A percentile compares a stretch with the other conserved stretches of the same genome.
These are phyloP conservation scores for Cheilosia pagana DNA, from an alignment of 2,888 invertebrate genomes.

Conservation along the genomic window DNA sequence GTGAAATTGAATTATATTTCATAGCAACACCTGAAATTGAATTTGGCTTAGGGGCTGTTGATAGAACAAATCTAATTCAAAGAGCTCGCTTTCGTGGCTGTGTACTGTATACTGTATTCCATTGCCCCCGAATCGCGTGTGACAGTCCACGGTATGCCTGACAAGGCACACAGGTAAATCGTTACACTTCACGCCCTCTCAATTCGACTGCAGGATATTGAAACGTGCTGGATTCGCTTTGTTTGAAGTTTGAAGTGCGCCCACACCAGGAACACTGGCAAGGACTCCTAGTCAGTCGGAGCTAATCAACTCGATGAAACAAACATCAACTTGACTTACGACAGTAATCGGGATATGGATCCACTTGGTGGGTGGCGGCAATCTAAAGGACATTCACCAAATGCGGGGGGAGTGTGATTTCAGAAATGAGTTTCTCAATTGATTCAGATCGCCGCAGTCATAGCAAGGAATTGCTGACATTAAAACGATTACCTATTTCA, in stretches of 20 bases:
- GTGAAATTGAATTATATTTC: conserved; percentile 69
- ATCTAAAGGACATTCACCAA: conserved; percentile 30
- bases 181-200: conserved; percentile 19
- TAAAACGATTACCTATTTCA: conserved; percentile 55
- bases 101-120: too few relatives aligned
- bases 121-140: conserved; percentile 46
- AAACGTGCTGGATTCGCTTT: conserved; percentile 37
- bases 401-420: not conserved
- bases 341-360: not conserved
- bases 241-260: not conserved
- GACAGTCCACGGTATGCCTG: not conserved
- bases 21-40: conserved; percentile 64
- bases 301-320: conserved; percentile 26
- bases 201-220: conserved; percentile 44
- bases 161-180: not conserved
- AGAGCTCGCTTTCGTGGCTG: conserved; percentile 20
- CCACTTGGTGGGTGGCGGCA: conserved; percentile 9
- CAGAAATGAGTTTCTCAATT: conserved; percentile 31
- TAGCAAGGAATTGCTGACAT: conserved; percentile 47
- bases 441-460: conserved; percentile 7
- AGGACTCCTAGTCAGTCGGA: conserved; percentile 7
- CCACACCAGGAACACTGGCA: not conserved
- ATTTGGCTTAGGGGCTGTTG: conserved; percentile 47
- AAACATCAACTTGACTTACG: conserved; percentile 16
- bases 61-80: conserved; percentile 51